Evolutionary conservation across 1,140 invertebrate species (phyloP).

Genomic region (Aphis craccivora): DNA sequence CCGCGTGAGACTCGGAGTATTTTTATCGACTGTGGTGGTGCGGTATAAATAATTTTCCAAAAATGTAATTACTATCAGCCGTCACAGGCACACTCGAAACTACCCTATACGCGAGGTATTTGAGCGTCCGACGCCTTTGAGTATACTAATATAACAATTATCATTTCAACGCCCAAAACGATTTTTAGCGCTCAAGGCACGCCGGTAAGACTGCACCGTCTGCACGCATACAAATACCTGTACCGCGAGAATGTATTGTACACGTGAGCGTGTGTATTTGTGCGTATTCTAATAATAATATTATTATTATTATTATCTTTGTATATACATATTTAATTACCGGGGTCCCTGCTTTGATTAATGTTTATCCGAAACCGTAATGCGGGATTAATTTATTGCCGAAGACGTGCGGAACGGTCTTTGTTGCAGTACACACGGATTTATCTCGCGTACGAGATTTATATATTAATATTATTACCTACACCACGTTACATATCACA

Average conservation of each 20-base stretch:
- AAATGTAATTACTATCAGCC: slow-evolving; percentile 9
- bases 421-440: background rate
- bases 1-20: background rate
- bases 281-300: background rate
- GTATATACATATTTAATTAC: slow-evolving; percentile 14
- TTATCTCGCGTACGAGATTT: background rate
- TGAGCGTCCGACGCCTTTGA: slow-evolving; percentile 14
- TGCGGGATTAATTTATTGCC: slow-evolving; percentile 12
- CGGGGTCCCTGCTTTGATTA: slow-evolving; percentile 18
- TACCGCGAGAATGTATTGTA: background rate
- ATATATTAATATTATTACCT: background rate
- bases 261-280: background rate
- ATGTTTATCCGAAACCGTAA: slow-evolving; percentile 23
- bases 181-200: slow-evolving; percentile 27
- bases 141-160: slow-evolving; percentile 31
- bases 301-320: background rate
- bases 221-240: background rate
- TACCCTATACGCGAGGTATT: background rate
- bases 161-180: slow-evolving; percentile 37
- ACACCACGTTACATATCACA: background rate
- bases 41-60: slow-evolving; percentile 13
- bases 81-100: background rate
- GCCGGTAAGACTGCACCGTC: background rate
- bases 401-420: background rate
- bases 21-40: background rate